Conservation (phyloP, 2,113 vertebrate genomes). For the Galeopterus variegatus region DNA sequence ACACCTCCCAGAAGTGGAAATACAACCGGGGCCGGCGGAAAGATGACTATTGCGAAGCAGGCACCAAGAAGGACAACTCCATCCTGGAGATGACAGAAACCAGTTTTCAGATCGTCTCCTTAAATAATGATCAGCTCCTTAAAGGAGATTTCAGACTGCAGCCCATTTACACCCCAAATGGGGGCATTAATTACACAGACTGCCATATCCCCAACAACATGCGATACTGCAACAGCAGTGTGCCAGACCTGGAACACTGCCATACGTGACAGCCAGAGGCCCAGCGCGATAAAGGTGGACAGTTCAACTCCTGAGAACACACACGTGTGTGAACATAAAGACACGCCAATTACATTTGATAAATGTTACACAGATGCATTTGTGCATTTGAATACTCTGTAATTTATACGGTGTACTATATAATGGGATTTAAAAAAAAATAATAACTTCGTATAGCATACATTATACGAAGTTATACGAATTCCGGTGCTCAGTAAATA, state of each 20-base stretch:
- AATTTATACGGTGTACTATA: slow-evolving; percentile 99
- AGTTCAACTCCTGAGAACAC: slow-evolving; percentile 76
- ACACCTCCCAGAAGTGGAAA: slow-evolving; percentile 98
- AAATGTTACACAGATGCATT: slow-evolving; percentile 93
- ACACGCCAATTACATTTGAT: slow-evolving; percentile 91
- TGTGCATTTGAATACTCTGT: slow-evolving; percentile 94
- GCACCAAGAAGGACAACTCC: slow-evolving; percentile 99
- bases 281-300: slow-evolving; percentile 49
- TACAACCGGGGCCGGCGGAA: slow-evolving; percentile 98
- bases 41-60: slow-evolving; percentile 99
- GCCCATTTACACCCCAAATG: slow-evolving; percentile 99
- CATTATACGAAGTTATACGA: no score
- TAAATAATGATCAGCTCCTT: slow-evolving; percentile 99
- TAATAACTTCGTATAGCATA: no score
- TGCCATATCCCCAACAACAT: slow-evolving; percentile 98
- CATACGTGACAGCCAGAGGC: slow-evolving; percentile 94
- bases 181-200: slow-evolving; percentile 98
- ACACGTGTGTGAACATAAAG: slow-evolving; percentile 74
- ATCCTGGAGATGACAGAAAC: slow-evolving; percentile 99
- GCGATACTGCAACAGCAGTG: slow-evolving; percentile 97
- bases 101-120: slow-evolving; percentile 99
- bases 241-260: slow-evolving; percentile 98
- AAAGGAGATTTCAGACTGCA: slow-evolving; percentile 99
- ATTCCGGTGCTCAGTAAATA: background rate
- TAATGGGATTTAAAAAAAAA: slow-evolving; percentile 95